Evolutionary conservation across 1,140 invertebrate species (phyloP), one percentile per base, ranked within the genome.

Genomic region (Dicyema japonicum): DNA sequence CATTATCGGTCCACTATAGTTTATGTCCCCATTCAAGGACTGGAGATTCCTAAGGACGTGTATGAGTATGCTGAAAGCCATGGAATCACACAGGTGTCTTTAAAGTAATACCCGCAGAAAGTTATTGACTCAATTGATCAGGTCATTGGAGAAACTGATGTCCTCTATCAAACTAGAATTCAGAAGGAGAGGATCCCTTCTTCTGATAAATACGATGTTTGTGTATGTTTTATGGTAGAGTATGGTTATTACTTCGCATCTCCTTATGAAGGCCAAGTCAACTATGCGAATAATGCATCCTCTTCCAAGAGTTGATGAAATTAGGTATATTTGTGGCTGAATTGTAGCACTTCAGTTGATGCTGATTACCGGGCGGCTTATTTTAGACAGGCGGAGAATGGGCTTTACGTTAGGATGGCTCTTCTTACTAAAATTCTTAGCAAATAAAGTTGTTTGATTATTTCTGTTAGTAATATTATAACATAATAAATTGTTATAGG

Each of bases 391-490:
- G 75, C 76, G 2, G 74, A 90, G 46, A 72, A 75, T 40, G 88
- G 88, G 24, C 70, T 97, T 64, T 94, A 80, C 42, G 72, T 94
- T 3, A 61, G 88, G 19, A 97, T 97, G 88, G 78, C 85, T 2
- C 49, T 97, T 1, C 54, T 97, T 2, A 64, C 75, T 0, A 70
- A n/a, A n/a, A n/a, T n/a, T n/a, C n/a, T n/a, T n/a, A n/a, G n/a
- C n/a, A n/a, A n/a, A n/a, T n/a, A n/a, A n/a, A n/a, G n/a, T n/a
- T n/a, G n/a, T n/a, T n/a, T n/a, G n/a, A n/a, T n/a, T n/a, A n/a
- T n/a, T n/a, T n/a, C n/a, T n/a, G n/a, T n/a, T n/a, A n/a, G n/a
- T n/a, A n/a, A n/a, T n/a, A n/a, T n/a, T n/a, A n/a, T n/a, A n/a
- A n/a, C n/a, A n/a, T n/a, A n/a, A n/a, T n/a, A n/a, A n/a, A n/a